Evolutionary conservation across 2,888 invertebrate genomes (phyloP).

Genomic region (Globia sparganii): DNA sequence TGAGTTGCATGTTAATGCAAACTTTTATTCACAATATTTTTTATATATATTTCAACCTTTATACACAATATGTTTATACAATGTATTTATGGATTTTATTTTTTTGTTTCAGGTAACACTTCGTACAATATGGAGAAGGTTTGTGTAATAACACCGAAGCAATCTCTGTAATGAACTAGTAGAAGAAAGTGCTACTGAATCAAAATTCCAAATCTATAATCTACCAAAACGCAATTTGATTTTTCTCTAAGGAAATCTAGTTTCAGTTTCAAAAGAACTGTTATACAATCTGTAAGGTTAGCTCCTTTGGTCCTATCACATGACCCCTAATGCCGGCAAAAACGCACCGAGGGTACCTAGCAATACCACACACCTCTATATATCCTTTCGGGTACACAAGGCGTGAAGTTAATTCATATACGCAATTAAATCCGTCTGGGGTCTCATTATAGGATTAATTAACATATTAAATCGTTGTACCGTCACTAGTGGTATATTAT

Average conservation of each 20-base stretch:
- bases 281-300: neutral
- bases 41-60: neutral
- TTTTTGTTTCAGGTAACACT: constrained; percentile 51
- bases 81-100: constrained; percentile 20
- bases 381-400: neutral
- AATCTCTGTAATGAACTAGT: neutral
- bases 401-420: constrained; percentile 34
- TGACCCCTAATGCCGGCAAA: neutral
- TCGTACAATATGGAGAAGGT: neutral
- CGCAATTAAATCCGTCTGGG: constrained; percentile 45
- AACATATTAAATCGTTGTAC: constrained; percentile 50
- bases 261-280: neutral
- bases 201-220: neutral
- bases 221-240: no score
- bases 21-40: neutral
- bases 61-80: neutral
- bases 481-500: constrained; percentile 43
- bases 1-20: constrained; percentile 27
- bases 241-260: neutral
- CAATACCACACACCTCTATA: neutral
- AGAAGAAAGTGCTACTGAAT: neutral
- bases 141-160: neutral
- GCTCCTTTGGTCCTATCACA: neutral
- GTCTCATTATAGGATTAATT: constrained; percentile 48
- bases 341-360: neutral